Evolutionary conservation across 1,140 invertebrate genomes (phyloP).

Genomic region (Schlechtendalia chinensis): DNA sequence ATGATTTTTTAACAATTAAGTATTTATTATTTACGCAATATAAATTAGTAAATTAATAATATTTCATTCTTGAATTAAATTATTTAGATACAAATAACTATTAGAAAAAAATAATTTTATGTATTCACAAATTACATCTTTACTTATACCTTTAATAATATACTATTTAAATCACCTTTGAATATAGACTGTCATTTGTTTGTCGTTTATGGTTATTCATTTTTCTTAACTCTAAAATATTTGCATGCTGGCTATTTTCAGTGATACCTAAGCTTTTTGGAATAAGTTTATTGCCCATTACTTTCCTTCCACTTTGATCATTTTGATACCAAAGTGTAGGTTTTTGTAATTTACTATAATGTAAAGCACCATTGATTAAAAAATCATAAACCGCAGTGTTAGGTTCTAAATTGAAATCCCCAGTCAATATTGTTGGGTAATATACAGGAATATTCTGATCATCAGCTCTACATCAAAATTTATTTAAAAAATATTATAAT

Average conservation of each 20-base stretch:
- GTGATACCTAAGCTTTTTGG: constrained; percentile 62
- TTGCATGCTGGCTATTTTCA: constrained; percentile 67
- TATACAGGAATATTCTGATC: constrained; percentile 58
- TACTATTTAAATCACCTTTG: constrained; percentile 25
- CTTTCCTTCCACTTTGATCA: constrained; percentile 52
- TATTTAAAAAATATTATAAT: neutral
- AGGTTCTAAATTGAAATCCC: constrained; percentile 84
- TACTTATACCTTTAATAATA: neutral
- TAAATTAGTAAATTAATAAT: neutral
- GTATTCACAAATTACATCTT: too few species aligned
- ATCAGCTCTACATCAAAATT: constrained; percentile 43
- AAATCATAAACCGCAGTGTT: constrained; percentile 71
- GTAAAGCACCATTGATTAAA: constrained; percentile 66
- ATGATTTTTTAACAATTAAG: neutral
- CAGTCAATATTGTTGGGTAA: constrained; percentile 78
- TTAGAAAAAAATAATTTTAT: too few species aligned
- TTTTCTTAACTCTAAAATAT: constrained; percentile 57
- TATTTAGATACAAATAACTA: too few species aligned
- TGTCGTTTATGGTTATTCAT: constrained; percentile 35
- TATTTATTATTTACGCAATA: too few species aligned
- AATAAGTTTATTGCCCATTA: constrained; percentile 56
- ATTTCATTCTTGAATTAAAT: neutral
- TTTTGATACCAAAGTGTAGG: constrained; percentile 52
- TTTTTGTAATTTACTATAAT: constrained; percentile 59
- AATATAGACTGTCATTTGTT: constrained; percentile 30